Evolutionary conservation across 2,113 vertebrate species (phyloP), one percentile per base, ranked within the genome.

Genomic region (Andinoacara biseriatus): DNA sequence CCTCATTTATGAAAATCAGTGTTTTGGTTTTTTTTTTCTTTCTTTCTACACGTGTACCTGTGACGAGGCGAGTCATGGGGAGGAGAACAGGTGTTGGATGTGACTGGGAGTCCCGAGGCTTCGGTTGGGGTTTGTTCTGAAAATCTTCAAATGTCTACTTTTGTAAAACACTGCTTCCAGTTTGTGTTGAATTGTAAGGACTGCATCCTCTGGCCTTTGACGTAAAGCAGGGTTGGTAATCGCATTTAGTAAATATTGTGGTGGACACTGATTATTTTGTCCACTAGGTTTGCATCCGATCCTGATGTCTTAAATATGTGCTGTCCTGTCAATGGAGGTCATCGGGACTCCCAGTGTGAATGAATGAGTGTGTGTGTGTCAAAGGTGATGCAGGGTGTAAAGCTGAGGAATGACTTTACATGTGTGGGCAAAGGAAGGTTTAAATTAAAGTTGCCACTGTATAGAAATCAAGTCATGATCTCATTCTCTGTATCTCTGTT

Each of bases 371-470:
- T 77, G 84, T 59, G 76, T 84, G 85, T 85, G 74, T 17, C 2
- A 74, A 89, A 78, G 89, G 88, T 57, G 78, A 92, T 92, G 93
- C 92, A 90, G 94, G 92, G 94, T 94, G 93, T 90, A 86, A 89
- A 90, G 58, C 90, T 87, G 88, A 85, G 85, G 89, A 89, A 88
- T 81, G 80, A 82, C 75, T 77, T 84, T 62, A 84, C 78, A 20
- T 63, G 81, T 90, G 74, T 60, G 78, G 89, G 90, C 86, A 87
- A 91, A 92, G 69, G 85, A 94, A 90, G 85, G 91, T 94, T 95
- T 95, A 94, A 95, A 92, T 95, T 95, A 93, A 91, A 90, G 74
- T 95, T 95, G 93, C 93, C 94, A 95, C 92, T 96, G 94, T 95
- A 95, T 93, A 95, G 87, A 95, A 95, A 94, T 93, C 80, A 40